Conservation (phyloP, 2,888 invertebrate species). For the Catocala nupta region DNA sequence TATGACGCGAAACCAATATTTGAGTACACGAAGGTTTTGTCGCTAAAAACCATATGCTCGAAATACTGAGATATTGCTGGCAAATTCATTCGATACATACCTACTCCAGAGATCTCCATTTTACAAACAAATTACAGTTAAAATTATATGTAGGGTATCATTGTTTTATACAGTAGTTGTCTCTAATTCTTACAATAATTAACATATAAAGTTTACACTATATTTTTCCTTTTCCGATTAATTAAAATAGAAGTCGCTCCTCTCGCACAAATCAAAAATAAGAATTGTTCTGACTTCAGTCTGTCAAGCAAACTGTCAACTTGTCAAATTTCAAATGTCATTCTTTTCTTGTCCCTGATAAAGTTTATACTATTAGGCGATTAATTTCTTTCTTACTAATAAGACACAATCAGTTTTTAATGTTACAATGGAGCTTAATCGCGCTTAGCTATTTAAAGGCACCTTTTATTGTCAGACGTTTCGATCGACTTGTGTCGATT, state of each 20-base stretch:
- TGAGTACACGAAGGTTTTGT: constrained; percentile 18
- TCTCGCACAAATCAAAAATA: constrained; percentile 41
- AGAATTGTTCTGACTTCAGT: constrained; percentile 19
- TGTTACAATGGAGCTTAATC: too few relatives aligned
- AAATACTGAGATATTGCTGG: constrained; percentile 39
- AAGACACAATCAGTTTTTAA: neutral
- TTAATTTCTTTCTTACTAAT: neutral
- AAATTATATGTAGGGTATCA: constrained; percentile 32
- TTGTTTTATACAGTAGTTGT: constrained; percentile 22
- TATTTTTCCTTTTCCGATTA: constrained; percentile 25
- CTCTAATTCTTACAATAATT: constrained; percentile 21
- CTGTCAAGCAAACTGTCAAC: constrained; percentile 16
- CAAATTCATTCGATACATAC: constrained; percentile 59
- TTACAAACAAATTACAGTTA: constrained; percentile 41
- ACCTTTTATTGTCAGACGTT: too few relatives aligned
- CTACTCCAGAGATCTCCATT: constrained; percentile 80
- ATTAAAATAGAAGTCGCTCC: constrained; percentile 13
- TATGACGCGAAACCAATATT: constrained; percentile 14
- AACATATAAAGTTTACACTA: constrained; percentile 16
- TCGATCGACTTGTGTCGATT: too few relatives aligned
- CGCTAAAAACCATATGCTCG: constrained; percentile 15
- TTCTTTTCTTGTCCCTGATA: neutral
- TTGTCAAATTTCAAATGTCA: constrained; percentile 37
- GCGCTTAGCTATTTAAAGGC: too few relatives aligned
- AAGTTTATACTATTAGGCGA: constrained; percentile 2